Conservation (phyloP, 2,113 vertebrate genomes). For the Calonectris borealis region DNA sequence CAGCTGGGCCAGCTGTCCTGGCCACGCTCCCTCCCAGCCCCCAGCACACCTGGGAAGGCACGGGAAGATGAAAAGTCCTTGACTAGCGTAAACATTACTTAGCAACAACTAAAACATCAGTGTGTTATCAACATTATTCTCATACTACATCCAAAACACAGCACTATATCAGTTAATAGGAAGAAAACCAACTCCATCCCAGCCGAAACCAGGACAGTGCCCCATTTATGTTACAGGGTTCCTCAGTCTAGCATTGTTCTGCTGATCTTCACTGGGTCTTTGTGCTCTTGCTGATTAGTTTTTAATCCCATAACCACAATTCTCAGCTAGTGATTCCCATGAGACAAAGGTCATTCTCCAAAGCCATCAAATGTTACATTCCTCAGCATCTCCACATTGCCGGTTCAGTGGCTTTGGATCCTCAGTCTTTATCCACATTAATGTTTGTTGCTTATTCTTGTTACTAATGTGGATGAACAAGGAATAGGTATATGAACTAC, state of each 20-base stretch:
- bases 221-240: neutral
- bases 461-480: neutral
- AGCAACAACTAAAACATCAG: too few relatives aligned
- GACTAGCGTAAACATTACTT: too few relatives aligned
- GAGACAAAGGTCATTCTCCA: neutral
- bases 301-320: neutral
- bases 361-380: neutral
- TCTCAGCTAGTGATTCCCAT: neutral
- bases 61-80: too few relatives aligned
- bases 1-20: too few relatives aligned
- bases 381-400: neutral
- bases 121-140: too few relatives aligned
- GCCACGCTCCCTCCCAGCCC: too few relatives aligned
- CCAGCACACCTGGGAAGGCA: too few relatives aligned
- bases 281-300: neutral
- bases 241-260: neutral
- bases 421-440: neutral
- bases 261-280: neutral
- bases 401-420: neutral
- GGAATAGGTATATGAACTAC: neutral
- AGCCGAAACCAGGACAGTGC: too few relatives aligned
- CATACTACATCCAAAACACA: too few relatives aligned
- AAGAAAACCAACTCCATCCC: too few relatives aligned
- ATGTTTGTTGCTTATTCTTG: neutral
- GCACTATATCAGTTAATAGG: too few relatives aligned